Conservation (phyloP, 2,888 invertebrate species). For the Teinopalpus imperialis region DNA sequence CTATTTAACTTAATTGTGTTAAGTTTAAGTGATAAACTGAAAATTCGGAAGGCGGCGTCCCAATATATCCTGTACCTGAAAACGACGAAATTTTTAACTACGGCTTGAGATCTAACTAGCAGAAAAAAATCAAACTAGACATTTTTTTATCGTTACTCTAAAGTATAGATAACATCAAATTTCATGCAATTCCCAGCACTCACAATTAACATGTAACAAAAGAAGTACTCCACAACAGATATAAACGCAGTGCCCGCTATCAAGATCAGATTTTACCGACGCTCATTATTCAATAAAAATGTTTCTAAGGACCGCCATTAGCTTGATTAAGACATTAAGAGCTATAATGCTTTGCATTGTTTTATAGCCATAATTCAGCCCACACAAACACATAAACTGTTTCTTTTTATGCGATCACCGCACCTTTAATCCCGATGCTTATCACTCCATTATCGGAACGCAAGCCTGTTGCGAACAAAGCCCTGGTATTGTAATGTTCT, state of each 20-base stretch:
- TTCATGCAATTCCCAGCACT: slow-evolving; percentile 8
- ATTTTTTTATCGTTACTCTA: too few relatives aligned
- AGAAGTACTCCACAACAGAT: slow-evolving; percentile 3
- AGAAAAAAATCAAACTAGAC: too few relatives aligned
- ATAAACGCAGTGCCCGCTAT: slow-evolving; percentile 11
- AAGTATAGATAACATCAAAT: slow-evolving; percentile 10
- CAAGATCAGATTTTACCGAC: slow-evolving; percentile 24
- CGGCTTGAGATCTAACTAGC: too few relatives aligned
- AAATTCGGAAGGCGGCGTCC: too few relatives aligned
- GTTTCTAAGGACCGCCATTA: slow-evolving; percentile 20
- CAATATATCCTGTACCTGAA: too few relatives aligned
- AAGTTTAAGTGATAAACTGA: too few relatives aligned
- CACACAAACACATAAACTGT: slow-evolving; percentile 18
- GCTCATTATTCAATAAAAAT: slow-evolving; percentile 24
- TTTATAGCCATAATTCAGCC: slow-evolving; percentile 23
- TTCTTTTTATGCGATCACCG: slow-evolving; percentile 25
- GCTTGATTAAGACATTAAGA: slow-evolving; percentile 26
- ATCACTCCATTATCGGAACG: slow-evolving; percentile 22
- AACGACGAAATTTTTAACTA: too few relatives aligned
- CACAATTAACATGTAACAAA: slow-evolving; percentile 11
- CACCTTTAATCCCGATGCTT: slow-evolving; percentile 24
- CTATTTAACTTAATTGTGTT: too few relatives aligned
- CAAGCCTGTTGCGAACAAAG: slow-evolving; percentile 22
- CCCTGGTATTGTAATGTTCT: slow-evolving; percentile 10
- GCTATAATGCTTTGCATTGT: slow-evolving; percentile 16